Conservation (phyloP, 2,113 vertebrate genomes). For the Melanostigma gelatinosum region DNA sequence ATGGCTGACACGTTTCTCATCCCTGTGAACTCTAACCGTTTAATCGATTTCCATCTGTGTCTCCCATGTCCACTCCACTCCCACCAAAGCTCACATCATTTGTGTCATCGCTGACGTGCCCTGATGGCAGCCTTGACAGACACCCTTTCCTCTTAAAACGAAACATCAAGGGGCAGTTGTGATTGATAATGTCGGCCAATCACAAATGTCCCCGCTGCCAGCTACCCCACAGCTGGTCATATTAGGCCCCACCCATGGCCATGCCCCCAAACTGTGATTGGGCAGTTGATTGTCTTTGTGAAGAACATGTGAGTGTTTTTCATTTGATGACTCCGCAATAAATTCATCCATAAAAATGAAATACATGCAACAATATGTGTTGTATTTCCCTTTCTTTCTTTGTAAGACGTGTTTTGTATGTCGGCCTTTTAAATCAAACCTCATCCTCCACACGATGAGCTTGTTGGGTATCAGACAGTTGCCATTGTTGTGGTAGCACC, state of each 20-base stretch:
- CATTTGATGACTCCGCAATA: neutral
- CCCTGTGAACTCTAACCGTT: slow-evolving; percentile 65
- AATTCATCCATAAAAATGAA: neutral
- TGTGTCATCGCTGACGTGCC: no score
- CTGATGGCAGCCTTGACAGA: no score
- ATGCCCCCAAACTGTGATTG: neutral
- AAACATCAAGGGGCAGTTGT: neutral
- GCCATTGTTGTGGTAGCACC: slow-evolving; percentile 38
- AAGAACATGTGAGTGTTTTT: neutral
- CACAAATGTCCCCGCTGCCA: no score
- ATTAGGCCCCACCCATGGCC: neutral
- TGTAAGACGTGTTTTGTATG: neutral
- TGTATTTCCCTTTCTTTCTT: neutral
- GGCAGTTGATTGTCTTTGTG: neutral
- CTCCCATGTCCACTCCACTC: slow-evolving; percentile 45
- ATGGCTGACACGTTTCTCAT: slow-evolving; percentile 65
- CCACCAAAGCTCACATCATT: slow-evolving; percentile 13
- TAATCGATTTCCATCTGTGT: slow-evolving; percentile 72
- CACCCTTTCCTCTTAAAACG: neutral
- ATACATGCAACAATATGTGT: neutral
- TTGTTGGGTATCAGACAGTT: slow-evolving; percentile 21
- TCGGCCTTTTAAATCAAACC: neutral
- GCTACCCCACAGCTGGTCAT: neutral
- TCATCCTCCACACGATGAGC: slow-evolving; percentile 5
- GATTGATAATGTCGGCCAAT: no score